These are phyloP conservation scores for Temnothorax curvispinosus DNA, from an alignment of 1,140 invertebrate species.

Conservation along the genomic window DNA sequence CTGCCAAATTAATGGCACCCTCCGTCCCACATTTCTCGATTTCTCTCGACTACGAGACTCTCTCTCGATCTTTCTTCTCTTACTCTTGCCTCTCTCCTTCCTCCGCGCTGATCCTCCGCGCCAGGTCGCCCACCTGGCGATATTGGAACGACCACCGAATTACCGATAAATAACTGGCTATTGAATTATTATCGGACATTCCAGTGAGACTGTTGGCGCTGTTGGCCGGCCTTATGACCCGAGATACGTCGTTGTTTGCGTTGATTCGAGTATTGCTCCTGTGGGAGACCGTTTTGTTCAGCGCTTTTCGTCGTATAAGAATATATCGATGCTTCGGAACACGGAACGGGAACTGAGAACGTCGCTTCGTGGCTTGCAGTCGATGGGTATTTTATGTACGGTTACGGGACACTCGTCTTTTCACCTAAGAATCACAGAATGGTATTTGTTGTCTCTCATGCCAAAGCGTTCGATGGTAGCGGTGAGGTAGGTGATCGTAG, in stretches of 20 bases:
- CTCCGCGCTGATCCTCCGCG: background rate
- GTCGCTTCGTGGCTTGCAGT: background rate
- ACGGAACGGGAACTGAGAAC: constrained; percentile 19
- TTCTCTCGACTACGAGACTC: constrained; percentile 60
- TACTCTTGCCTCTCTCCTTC: background rate
- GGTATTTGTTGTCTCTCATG: background rate
- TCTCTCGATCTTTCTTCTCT: background rate
- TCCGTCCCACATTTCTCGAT: constrained; percentile 75
- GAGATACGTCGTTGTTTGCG: constrained; percentile 26
- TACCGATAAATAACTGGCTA: constrained; percentile 75
- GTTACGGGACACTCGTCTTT: constrained; percentile 32
- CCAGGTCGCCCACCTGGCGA: constrained; percentile 67
- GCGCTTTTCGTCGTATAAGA: constrained; percentile 25
- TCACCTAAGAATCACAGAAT: background rate
- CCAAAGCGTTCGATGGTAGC: background rate
- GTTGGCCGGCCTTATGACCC: constrained; percentile 13
- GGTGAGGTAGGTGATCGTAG: background rate
- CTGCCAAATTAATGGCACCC: constrained; percentile 76
- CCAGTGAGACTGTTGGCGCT: background rate
- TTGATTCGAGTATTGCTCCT: constrained; percentile 31
- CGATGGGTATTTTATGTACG: constrained; percentile 41
- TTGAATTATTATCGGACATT: constrained; percentile 70
- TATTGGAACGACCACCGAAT: constrained; percentile 70
- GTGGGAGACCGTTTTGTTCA: constrained; percentile 7
- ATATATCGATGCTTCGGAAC: constrained; percentile 18